These are phyloP conservation scores for Oeneis ivallda DNA, from an alignment of 2,888 invertebrate genomes.

Conservation along the genomic window DNA sequence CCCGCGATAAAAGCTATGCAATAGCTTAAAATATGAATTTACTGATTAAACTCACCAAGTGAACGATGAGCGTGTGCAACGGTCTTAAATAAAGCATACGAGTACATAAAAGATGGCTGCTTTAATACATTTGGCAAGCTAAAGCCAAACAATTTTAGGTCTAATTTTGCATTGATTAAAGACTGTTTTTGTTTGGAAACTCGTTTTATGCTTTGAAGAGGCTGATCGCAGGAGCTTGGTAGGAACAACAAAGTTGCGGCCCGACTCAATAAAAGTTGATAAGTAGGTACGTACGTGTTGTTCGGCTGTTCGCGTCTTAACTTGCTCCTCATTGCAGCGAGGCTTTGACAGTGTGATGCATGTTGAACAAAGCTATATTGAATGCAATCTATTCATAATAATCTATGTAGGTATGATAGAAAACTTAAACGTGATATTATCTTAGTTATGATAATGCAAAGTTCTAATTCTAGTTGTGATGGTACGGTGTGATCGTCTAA, in stretches of 20 bases:
- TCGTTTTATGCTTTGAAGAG: background rate
- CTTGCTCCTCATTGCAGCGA: constrained; percentile 36
- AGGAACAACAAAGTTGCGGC: constrained; percentile 20
- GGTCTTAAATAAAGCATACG: constrained; percentile 18
- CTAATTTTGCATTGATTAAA: background rate
- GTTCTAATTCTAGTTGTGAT: too few species aligned
- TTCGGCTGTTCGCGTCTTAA: constrained; percentile 41
- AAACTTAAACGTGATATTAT: background rate
- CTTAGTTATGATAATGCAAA: too few species aligned
- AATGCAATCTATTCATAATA: constrained; percentile 48
- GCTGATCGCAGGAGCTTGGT: constrained; percentile 12
- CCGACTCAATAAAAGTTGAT: constrained; percentile 30
- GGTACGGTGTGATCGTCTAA: too few species aligned
- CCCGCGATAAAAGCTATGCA: too few species aligned
- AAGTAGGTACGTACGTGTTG: constrained; percentile 35
- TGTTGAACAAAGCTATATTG: constrained; percentile 44
- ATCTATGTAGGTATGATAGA: background rate
- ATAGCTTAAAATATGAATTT: constrained; percentile 22
- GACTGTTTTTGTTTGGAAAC: constrained; percentile 2
- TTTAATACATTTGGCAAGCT: constrained; percentile 5
- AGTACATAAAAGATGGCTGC: constrained; percentile 12
- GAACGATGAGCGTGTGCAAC: too few species aligned
- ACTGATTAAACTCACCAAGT: constrained; percentile 17
- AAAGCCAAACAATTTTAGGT: background rate
- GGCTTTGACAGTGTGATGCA: constrained; percentile 47